Evolutionary conservation across 2,888 invertebrate species (phyloP).

Genomic region (Amphipoea oculea): DNA sequence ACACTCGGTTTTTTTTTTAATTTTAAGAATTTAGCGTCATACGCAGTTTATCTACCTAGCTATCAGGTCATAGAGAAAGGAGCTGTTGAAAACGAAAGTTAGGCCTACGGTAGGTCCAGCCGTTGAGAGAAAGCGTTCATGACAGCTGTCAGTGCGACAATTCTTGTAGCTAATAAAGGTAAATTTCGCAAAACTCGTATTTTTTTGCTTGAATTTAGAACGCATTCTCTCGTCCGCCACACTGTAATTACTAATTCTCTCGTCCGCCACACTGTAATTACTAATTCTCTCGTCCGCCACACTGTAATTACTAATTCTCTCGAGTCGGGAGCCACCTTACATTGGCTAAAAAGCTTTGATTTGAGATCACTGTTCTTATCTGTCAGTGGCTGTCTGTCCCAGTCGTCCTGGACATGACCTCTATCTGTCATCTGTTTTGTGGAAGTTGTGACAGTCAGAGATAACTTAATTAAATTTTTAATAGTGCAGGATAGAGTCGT

Average conservation of each 20-base stretch:
- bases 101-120: not conserved
- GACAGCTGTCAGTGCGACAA: too few species aligned
- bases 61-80: not conserved
- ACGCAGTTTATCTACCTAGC: not conserved
- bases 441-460: not conserved
- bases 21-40: not conserved
- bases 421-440: constrained; percentile 8
- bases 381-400: not conserved
- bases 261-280: not conserved
- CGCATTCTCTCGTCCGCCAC: too few species aligned
- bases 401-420: constrained; percentile 10
- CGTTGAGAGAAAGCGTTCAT: too few species aligned
- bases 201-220: too few species aligned
- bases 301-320: not conserved
- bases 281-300: not conserved
- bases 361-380: constrained; percentile 1
- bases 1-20: too few species aligned
- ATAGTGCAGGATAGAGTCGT: too few species aligned
- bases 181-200: too few species aligned
- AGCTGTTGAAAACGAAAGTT: too few species aligned
- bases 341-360: not conserved
- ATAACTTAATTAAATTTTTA: not conserved
- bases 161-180: too few species aligned
- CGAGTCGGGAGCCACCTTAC: not conserved
- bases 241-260: not conserved